Percentiles rank a stretch among this genome's conserved stretches.
These are phyloP conservation scores for Enteromius mattozi DNA, from an alignment of 2,797 vertebrate species.

Conservation along the genomic window DNA sequence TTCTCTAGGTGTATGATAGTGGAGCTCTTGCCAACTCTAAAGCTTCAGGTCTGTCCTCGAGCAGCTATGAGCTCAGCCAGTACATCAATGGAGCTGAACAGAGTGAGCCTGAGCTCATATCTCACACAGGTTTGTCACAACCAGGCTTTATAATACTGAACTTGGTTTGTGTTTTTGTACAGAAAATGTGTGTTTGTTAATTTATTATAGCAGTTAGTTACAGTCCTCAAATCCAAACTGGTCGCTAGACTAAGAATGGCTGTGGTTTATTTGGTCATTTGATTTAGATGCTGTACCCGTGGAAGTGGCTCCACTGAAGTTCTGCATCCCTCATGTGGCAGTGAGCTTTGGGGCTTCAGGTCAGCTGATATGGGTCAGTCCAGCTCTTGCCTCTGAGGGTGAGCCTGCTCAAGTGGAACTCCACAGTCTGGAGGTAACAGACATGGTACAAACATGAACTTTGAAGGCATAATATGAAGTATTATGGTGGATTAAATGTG, in stretches of 20 bases:
- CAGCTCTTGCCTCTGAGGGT: slow-evolving; percentile 74
- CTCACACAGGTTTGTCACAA: slow-evolving; percentile 69
- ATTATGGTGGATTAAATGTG: neutral
- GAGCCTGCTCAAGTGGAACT: slow-evolving; percentile 79
- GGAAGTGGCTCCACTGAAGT: slow-evolving; percentile 78
- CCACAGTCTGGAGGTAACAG: slow-evolving; percentile 87
- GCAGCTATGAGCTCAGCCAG: slow-evolving; percentile 88
- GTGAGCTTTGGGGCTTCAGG: slow-evolving; percentile 87
- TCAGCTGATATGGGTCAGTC: slow-evolving; percentile 81
- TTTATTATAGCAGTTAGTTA: neutral
- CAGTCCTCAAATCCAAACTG: neutral
- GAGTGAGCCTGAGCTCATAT: slow-evolving; percentile 12
- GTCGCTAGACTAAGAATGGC: neutral
- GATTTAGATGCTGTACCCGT: slow-evolving; percentile 45
- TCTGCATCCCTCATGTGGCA: slow-evolving; percentile 75
- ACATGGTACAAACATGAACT: neutral
- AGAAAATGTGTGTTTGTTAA: neutral
- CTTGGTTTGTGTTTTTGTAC: neutral
- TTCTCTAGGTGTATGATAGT: slow-evolving; percentile 57
- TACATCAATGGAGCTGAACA: slow-evolving; percentile 80
- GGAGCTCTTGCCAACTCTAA: slow-evolving; percentile 78
- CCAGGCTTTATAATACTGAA: neutral
- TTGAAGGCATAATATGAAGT: neutral
- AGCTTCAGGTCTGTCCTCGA: slow-evolving; percentile 86
- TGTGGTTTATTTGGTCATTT: slow-evolving; percentile 34